A percentile compares a stretch with the other conserved stretches of the same genome.
Evolutionary conservation across 2,113 vertebrate species (phyloP).

Genomic region (Corythoichthys haematopterus): DNA sequence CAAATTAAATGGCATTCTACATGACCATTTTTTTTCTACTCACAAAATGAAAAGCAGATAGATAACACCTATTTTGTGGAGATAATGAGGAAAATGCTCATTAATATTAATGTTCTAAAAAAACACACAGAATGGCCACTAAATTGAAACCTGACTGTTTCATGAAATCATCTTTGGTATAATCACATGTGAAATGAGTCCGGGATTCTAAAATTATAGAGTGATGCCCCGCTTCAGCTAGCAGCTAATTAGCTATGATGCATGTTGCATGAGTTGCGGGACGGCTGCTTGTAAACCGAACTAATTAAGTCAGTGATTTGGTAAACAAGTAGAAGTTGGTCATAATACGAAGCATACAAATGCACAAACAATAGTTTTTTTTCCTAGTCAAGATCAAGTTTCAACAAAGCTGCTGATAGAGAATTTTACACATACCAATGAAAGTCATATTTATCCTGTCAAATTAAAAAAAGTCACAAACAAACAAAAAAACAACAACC

Average conservation of each 20-base stretch:
- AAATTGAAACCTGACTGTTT: slow-evolving; percentile 42
- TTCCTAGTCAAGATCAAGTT: neutral
- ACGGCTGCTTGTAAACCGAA: slow-evolving; percentile 63
- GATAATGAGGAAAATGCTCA: neutral
- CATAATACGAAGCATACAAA: slow-evolving; percentile 14
- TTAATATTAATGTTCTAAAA: slow-evolving; percentile 15
- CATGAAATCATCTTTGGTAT: slow-evolving; percentile 25
- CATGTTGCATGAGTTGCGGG: slow-evolving; percentile 58
- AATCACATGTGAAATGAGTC: slow-evolving; percentile 32
- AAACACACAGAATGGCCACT: slow-evolving; percentile 14
- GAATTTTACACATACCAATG: neutral
- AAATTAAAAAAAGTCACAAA: neutral
- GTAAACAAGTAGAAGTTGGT: slow-evolving; percentile 48
- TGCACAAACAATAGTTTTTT: neutral
- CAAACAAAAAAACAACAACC: neutral
- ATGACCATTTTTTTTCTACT: too few species aligned
- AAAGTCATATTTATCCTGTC: neutral
- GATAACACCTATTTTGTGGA: neutral
- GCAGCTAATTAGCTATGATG: slow-evolving; percentile 61
- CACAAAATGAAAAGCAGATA: too few species aligned
- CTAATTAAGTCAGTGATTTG: slow-evolving; percentile 61
- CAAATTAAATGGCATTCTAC: too few species aligned
- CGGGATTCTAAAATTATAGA: slow-evolving; percentile 59
- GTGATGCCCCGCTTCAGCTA: slow-evolving; percentile 52
- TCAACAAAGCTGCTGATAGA: neutral